Conservation (phyloP, 2,113 vertebrate genomes). For the Oenanthe oenanthe region DNA sequence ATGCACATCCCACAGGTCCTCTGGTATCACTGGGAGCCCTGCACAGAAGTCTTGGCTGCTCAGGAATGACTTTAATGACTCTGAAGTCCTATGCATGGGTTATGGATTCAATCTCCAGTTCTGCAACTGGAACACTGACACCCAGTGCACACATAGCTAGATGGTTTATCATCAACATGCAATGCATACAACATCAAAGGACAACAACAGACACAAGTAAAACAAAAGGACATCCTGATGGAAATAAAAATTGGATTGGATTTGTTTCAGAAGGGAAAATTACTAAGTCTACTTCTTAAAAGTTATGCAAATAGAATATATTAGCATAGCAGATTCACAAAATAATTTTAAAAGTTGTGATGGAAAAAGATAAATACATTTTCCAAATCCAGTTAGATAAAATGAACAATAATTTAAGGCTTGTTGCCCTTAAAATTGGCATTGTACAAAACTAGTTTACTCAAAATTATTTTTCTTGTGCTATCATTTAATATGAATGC, state of each 20-base stretch:
- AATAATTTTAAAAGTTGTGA: not conserved
- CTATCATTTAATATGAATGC: not conserved
- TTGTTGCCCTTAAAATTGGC: not conserved
- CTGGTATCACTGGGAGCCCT: not conserved
- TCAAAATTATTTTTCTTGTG: not conserved
- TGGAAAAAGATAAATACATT: not conserved
- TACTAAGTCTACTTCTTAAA: not conserved
- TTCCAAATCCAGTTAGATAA: not conserved
- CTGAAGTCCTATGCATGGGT: not conserved
- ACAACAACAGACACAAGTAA: not conserved
- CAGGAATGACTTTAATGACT: not conserved
- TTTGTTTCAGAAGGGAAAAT: not conserved
- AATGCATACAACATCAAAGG: not conserved
- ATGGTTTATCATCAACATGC: not conserved
- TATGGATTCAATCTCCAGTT: not conserved
- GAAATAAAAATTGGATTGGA: not conserved
- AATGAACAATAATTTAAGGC: not conserved
- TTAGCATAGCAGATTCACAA: not conserved
- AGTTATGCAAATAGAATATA: not conserved
- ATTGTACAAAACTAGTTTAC: not conserved
- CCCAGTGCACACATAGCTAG: not conserved
- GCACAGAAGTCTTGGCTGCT: not conserved
- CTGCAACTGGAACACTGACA: not conserved
- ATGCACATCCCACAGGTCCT: not conserved
- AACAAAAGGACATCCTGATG: not conserved